Base-by-base conservation (phyloP, 2,888 invertebrate genomes). In the Eutolmus rufibarbis region DNA sequence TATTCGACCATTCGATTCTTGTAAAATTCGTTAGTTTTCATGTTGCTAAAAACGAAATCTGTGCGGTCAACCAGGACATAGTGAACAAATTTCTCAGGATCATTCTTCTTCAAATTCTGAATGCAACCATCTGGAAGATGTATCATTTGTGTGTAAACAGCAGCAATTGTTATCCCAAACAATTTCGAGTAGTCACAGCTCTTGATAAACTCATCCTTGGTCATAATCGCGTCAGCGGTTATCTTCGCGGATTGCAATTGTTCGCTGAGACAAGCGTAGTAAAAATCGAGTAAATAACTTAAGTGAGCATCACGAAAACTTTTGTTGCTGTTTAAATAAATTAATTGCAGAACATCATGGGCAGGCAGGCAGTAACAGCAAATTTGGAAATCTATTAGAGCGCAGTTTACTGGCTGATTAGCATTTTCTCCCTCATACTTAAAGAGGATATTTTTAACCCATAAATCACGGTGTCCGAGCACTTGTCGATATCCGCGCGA, bases 331-430 rank as follows among this genome's bases (percentile, higher is more conserved):
- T 93, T 93, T 5, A 94, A 90, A 85, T 93, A 93, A 0, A 95
- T 90, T 28, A 93, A 90, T 37, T 92, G 92, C 8, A 94, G 90
- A 1, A 94, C 91, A 89, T 95, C 95, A 81, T 94, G 92, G 0
- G 94, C 92, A 1, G 94, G 94, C 0, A 94, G 94, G 28, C 92
- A 92, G 88, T 95, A 95, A n/a, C 94, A 92, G 0, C 93, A 90
- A 86, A 94, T 89, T 89, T 95, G 95, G 89, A 94, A 95, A 90
- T 95, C 95, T 1, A 95, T 92, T 40, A 95, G 89, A 51, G 93
- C 90, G 87, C 94, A 94, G 7, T 91, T 91, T 0, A 91, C 90
- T 23, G 84, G 84, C 19, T 16, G 23, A 14, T 19, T 19, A 1
- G 93, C 92, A 90, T 81, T 92, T 91, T 57, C 74, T 3, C 86